Evolutionary conservation across 2,113 vertebrate species (phyloP).

Genomic region (Elanoides forficatus): DNA sequence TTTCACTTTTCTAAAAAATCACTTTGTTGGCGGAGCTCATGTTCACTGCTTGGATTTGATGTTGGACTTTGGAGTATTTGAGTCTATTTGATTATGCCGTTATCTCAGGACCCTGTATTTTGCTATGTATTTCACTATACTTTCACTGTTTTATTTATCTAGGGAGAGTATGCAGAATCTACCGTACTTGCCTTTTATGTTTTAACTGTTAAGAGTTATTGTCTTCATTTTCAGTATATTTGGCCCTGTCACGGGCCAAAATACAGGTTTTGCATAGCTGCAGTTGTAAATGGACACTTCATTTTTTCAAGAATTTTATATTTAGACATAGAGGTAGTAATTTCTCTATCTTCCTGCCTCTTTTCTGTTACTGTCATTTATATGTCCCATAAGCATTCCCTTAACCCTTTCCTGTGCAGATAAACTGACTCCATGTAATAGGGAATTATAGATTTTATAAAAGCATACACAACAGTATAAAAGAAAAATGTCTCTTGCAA

Average conservation of each 20-base stretch:
- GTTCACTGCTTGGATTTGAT: background rate
- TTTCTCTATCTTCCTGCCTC: background rate
- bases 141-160: background rate
- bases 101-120: background rate
- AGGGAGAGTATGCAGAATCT: background rate
- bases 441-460: background rate
- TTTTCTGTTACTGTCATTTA: background rate
- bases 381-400: background rate
- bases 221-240: background rate
- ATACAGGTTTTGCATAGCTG: background rate
- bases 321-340: background rate
- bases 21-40: background rate
- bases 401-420: background rate
- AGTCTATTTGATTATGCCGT: background rate
- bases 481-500: background rate
- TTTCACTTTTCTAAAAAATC: background rate
- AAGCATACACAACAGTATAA: background rate
- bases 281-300: background rate
- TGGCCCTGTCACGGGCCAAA: background rate
- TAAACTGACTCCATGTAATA: background rate
- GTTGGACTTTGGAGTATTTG: background rate
- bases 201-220: background rate
- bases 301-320: background rate
- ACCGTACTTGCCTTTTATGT: background rate
- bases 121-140: background rate